Evolutionary conservation across 2,113 vertebrate species (phyloP), one percentile per base, ranked within the genome.

Genomic region (Gymnogyps californianus): DNA sequence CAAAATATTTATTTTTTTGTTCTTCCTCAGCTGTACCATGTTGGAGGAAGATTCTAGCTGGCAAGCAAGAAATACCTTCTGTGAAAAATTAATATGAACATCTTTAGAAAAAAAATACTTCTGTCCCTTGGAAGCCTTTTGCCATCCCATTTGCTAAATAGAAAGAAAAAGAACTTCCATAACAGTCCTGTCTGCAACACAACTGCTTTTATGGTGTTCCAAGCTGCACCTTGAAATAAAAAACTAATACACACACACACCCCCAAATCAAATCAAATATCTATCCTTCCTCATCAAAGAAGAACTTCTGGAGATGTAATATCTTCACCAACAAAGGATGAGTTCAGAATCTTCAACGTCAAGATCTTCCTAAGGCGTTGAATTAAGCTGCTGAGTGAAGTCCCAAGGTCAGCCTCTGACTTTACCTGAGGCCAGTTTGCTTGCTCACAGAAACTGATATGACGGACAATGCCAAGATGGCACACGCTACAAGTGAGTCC

Each of bases 401-500:
- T 10, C 47, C 47, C 22, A 32, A 61, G 65, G 34, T 29, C 47
- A 51, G 69, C 8, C 47, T 52, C 49, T 65, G 66, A 16, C 57
- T 83, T 19, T 1, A n/a, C 54, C 58, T 31, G 32, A 62, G 42
- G 49, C n/a, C 66, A n/a, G n/a, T 25, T 20, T 85, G 12, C 28
- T 80, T 17, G 26, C 20, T 46, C 46, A 40, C 36, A 87, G 72
- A 20, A 62, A 3, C 24, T 5, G 15, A 16, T 19, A 57, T 0
- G 1, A 32, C 0, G 5, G 70, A 28, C 18, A 47, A 49, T 6
- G 31, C 8, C 9, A 3, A 17, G 20, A 32, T 1, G 34, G 13
- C 47, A 47, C 15, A 22, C 0, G 0, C 16, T 26, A 0, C 2
- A 2, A 16, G 8, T 1, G 11, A 44, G 9, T 4, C 25, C 10